Percentiles rank a stretch among this genome's conserved stretches.
phyloP scores from a whole-genome alignment of 2,113 vertebrate genomes.

The Cichladusa arquata region DNA sequence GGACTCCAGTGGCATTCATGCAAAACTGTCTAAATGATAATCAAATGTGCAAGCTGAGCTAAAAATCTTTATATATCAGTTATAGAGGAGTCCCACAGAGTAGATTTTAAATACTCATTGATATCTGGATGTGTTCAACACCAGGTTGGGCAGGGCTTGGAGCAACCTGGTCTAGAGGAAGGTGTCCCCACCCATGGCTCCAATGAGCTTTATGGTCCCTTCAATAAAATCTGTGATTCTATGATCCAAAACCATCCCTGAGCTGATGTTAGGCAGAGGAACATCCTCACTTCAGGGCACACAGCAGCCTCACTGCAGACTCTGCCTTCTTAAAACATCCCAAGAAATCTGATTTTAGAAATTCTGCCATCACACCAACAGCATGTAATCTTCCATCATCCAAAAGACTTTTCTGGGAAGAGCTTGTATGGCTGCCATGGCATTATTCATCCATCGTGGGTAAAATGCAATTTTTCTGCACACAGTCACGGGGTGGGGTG shows the following conservation, averaged over 20 bases:
- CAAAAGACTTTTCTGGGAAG: neutral
- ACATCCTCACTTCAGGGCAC: neutral
- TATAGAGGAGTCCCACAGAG: neutral
- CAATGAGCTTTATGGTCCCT: neutral
- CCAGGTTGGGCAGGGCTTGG: rapidly evolving
- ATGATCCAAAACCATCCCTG: neutral
- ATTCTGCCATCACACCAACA: neutral
- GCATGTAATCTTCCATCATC: neutral
- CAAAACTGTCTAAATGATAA: neutral
- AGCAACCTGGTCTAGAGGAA: neutral
- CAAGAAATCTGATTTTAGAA: neutral
- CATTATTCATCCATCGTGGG: neutral
- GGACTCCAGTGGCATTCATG: rapidly evolving
- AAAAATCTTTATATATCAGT: neutral
- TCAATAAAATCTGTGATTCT: neutral
- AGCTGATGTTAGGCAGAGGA: rapidly evolving
- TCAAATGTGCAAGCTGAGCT: rapidly evolving
- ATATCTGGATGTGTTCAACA: neutral
- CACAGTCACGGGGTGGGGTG: neutral
- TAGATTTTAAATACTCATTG: neutral
- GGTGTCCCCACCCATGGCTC: neutral
- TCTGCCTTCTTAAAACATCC: neutral
- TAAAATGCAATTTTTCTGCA: neutral
- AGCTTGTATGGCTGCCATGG: neutral
- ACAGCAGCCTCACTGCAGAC: neutral